These are phyloP conservation scores for Cosmia pyralina DNA, from an alignment of 2,888 invertebrate genomes.

Conservation along the genomic window DNA sequence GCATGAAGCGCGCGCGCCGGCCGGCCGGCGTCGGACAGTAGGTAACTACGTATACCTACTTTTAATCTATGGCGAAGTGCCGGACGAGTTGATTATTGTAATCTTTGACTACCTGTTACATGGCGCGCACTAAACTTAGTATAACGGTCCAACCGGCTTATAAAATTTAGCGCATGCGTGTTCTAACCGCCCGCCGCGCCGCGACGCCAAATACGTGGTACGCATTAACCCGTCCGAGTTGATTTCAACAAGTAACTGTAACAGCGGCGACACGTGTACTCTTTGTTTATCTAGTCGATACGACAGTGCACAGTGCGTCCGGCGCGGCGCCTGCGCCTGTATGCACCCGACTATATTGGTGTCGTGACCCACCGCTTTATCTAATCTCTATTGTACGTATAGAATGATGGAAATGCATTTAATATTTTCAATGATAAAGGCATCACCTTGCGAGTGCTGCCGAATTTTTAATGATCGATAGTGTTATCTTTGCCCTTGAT, in stretches of 20 bases:
- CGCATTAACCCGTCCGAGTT: constrained; percentile 58
- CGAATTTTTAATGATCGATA: constrained; percentile 67
- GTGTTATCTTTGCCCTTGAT: constrained; percentile 73
- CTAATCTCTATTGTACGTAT: constrained; percentile 63
- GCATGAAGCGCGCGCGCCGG: constrained; percentile 60
- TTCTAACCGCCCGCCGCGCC: constrained; percentile 42
- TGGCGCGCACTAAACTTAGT: constrained; percentile 65
- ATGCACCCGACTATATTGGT: constrained; percentile 54
- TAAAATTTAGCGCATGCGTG: constrained; percentile 74
- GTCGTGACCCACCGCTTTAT: constrained; percentile 64
- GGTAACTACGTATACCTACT: constrained; percentile 48
- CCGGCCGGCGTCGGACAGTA: constrained; percentile 45
- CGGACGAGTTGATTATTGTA: constrained; percentile 71
- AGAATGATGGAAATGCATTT: constrained; percentile 58
- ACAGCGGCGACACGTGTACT: constrained; percentile 65
- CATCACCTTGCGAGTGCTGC: constrained; percentile 62
- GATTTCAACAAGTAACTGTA: constrained; percentile 55
- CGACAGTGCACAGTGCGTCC: constrained; percentile 42
- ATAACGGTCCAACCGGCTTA: constrained; percentile 76
- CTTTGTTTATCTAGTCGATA: constrained; percentile 67
- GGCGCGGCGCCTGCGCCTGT: constrained; percentile 40
- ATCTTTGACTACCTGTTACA: constrained; percentile 73
- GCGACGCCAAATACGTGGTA: constrained; percentile 67
- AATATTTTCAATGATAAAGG: constrained; percentile 54
- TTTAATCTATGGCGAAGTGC: constrained; percentile 58